Evolutionary conservation across 2,888 invertebrate genomes (phyloP).

Genomic region (Uropetala carovei): DNA sequence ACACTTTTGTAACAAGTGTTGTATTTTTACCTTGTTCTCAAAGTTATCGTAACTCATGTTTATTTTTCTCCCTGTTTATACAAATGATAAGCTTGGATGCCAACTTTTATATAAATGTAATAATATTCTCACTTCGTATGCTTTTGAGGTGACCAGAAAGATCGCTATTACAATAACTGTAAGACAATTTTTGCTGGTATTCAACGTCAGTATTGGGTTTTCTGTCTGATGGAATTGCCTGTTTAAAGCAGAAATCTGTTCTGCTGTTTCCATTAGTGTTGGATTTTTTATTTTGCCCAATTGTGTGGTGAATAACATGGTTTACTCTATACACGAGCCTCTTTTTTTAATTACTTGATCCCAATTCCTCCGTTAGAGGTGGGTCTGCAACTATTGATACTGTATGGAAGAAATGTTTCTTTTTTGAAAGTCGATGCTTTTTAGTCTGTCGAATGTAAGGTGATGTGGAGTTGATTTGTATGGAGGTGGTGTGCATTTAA

Average conservation of each 20-base stretch:
- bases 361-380: constrained; percentile 48
- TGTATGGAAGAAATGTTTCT: constrained; percentile 38
- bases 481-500: constrained; percentile 34
- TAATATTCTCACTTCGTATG: constrained; percentile 61
- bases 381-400: constrained; percentile 45
- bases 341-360: constrained; percentile 35
- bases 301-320: constrained; percentile 53
- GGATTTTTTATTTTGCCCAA: constrained; percentile 50
- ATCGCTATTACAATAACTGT: constrained; percentile 52
- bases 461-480: constrained; percentile 39
- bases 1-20: constrained; percentile 49
- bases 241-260: neutral
- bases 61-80: constrained; percentile 63
- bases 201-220: constrained; percentile 56
- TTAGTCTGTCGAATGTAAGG: constrained; percentile 38
- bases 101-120: constrained; percentile 64
- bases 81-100: constrained; percentile 63
- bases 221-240: constrained; percentile 17
- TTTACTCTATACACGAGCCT: constrained; percentile 57
- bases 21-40: constrained; percentile 57
- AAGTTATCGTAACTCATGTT: constrained; percentile 58
- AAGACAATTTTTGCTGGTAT: constrained; percentile 58
- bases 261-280: constrained; percentile 25
- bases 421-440: constrained; percentile 44
- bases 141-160: constrained; percentile 60